Percentiles rank a stretch among this genome's conserved stretches.
phyloP scores from a whole-genome alignment of 2,888 invertebrate genomes.

The Argyresthia albistria region DNA sequence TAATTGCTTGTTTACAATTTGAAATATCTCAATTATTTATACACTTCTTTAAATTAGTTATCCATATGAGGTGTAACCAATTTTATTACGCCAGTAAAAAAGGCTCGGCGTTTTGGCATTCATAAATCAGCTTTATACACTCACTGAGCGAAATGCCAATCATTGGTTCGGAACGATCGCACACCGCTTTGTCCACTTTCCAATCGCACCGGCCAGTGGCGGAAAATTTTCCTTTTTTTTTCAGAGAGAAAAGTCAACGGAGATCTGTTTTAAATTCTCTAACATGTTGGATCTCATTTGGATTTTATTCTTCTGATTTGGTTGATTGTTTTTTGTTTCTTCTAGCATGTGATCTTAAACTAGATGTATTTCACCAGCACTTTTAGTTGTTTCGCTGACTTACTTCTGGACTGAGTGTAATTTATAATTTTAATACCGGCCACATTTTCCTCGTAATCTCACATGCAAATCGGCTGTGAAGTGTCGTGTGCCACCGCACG shows the following conservation, averaged over 20 bases:
- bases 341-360: not conserved
- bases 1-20: too few relatives aligned
- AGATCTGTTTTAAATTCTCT: too few relatives aligned
- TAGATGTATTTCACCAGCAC: too few relatives aligned
- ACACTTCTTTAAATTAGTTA: too few relatives aligned
- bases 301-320: not conserved
- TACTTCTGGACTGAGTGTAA: too few relatives aligned
- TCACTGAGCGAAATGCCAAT: slow-evolving; percentile 34
- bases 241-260: not conserved
- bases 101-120: not conserved
- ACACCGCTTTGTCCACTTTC: slow-evolving; percentile 40
- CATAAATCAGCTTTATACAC: not conserved
- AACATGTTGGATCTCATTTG: too few relatives aligned
- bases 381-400: too few relatives aligned
- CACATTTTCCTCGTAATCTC: too few relatives aligned
- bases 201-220: slow-evolving; percentile 22
- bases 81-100: not conserved
- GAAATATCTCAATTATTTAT: too few relatives aligned
- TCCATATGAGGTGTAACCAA: too few relatives aligned
- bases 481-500: not conserved
- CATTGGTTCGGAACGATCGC: slow-evolving; percentile 44
- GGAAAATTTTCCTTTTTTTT: not conserved
- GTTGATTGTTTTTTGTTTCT: not conserved
- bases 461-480: too few relatives aligned
- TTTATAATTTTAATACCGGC: too few relatives aligned